phyloP scores from a whole-genome alignment of 1,140 invertebrate species.

The Drosophila lacteicornis region DNA sequence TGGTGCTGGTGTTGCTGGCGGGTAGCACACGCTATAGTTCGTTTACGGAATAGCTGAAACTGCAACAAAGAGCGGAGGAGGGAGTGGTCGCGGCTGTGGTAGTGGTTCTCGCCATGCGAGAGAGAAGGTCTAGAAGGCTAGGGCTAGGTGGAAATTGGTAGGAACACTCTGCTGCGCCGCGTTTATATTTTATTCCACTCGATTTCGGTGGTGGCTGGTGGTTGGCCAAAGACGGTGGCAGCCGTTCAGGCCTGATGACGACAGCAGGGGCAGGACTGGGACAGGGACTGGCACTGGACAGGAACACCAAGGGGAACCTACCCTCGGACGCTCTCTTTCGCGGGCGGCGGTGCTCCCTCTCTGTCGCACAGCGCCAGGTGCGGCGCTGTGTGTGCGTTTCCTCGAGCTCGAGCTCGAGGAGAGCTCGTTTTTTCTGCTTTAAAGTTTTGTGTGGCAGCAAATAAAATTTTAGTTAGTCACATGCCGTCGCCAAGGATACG shows the following conservation, averaged over 20 bases:
- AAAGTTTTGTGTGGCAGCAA: conserved; percentile 84
- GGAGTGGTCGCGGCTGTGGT: conserved; percentile 60
- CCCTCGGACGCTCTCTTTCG: conserved; percentile 47
- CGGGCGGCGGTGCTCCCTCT: conserved; percentile 15
- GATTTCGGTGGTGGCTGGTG: conserved; percentile 74
- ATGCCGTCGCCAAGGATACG: conserved; percentile 84
- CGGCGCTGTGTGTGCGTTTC: conserved; percentile 37
- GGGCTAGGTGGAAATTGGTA: conserved; percentile 75
- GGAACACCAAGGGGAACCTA: conserved; percentile 47
- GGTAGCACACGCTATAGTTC: conserved; percentile 52
- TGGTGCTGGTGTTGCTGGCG: conserved; percentile 17
- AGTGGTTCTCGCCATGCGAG: conserved; percentile 6
- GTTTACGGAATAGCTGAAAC: conserved; percentile 46
- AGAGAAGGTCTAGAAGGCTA: conserved; percentile 55
- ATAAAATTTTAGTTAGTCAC: conserved; percentile 85
- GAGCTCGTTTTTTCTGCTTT: conserved; percentile 56
- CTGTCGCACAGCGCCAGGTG: conserved; percentile 30
- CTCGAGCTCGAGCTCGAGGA: conserved; percentile 7
- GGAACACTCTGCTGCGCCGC: conserved; percentile 30
- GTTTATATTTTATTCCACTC: conserved; percentile 37
- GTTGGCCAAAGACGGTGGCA: conserved; percentile 70
- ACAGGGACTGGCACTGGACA: conserved; percentile 10
- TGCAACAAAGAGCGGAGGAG: conserved; percentile 52
- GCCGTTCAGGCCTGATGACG: conserved; percentile 59
- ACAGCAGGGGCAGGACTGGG: conserved; percentile 36